Base-by-base conservation (phyloP, 2,797 vertebrate species). In the Poeciliopsis turneri region DNA sequence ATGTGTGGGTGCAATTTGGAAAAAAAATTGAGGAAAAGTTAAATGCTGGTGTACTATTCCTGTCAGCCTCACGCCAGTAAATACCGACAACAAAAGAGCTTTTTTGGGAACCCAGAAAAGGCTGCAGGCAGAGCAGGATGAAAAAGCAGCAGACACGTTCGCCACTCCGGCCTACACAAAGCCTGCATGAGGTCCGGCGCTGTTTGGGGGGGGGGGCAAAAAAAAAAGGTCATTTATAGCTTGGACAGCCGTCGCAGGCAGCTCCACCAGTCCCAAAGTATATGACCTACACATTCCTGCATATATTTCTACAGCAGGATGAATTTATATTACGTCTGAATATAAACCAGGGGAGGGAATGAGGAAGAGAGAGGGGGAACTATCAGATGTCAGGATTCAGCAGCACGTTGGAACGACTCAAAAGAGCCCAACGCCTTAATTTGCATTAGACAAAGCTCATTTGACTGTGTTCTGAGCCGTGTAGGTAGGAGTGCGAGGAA, bases 401-500 rank as follows among this genome's bases (percentile, higher is more conserved):
- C 36, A 53, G 72, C 41, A 57, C 9, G 23, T 8, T 66, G 36
- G 64, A 77, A 59, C 77, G 75, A 25, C 75, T 78, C 33, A 84
- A 74, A 81, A 73, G 70, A 70, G 10, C 41, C 49, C 68, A 18
- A 39, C 70, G 39, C 28, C 66, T 78, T 71, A 0, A 90, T 93
- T 93, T 93, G 90, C 88, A 92, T 90, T 16, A 75, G 47, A 55
- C 72, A 74, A 36, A 81, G 77, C 64, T 86, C 43, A 89, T 92
- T 90, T 92, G 83, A 84, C 30, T 87, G 20, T 83, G 45, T 79
- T 86, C 28, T 77, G 47, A 69, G 78, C 28, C 41, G 25, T 43
- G 69, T 16, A 69, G 51, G 49, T 28, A n/a, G 71, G 43, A 84
- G 73, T 64, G 53, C 49, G 33, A 81, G 61, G 66, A 79, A 76